phyloP scores from a whole-genome alignment of 35 echinoderm and acorn worm species.

The Eucidaris tribuloides region DNA sequence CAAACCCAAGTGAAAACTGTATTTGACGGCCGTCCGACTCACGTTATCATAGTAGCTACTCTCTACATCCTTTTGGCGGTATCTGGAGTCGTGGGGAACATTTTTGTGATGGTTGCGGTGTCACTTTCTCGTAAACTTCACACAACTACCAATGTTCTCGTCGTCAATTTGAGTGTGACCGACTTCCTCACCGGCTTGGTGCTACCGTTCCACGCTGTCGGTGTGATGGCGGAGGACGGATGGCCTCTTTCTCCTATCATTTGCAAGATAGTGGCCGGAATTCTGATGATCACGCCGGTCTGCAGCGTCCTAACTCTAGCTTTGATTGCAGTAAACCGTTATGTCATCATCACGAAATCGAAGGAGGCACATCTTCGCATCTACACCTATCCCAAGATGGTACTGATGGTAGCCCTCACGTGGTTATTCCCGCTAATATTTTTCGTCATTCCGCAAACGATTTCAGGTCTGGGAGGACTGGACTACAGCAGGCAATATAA shows the following conservation, averaged over 20 bases:
- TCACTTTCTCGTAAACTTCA: slow-evolving; percentile 29
- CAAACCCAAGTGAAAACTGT: no score
- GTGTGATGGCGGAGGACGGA: slow-evolving; percentile 21
- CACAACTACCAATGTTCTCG: slow-evolving; percentile 48
- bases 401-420: slow-evolving; percentile 39
- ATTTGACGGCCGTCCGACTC: not conserved
- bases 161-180: slow-evolving; percentile 52
- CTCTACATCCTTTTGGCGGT: slow-evolving; percentile 26
- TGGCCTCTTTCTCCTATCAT: slow-evolving; percentile 50
- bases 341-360: slow-evolving; percentile 36
- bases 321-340: slow-evolving; percentile 45
- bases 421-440: slow-evolving; percentile 39
- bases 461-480: slow-evolving; percentile 22
- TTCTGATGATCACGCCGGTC: slow-evolving; percentile 22
- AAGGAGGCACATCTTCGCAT: slow-evolving; percentile 11
- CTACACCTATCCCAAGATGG: slow-evolving; percentile 46
- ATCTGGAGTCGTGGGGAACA: slow-evolving; percentile 45
- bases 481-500: slow-evolving; percentile 49
- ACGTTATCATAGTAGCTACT: not conserved
- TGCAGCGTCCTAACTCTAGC: slow-evolving; percentile 58
- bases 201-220: slow-evolving; percentile 48
- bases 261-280: slow-evolving; percentile 33
- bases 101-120: slow-evolving; percentile 48
- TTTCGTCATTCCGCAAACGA: not conserved
- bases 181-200: slow-evolving; percentile 52